Base-by-base conservation (phyloP, 2,888 invertebrate genomes). In the Poecilus cupreus region DNA sequence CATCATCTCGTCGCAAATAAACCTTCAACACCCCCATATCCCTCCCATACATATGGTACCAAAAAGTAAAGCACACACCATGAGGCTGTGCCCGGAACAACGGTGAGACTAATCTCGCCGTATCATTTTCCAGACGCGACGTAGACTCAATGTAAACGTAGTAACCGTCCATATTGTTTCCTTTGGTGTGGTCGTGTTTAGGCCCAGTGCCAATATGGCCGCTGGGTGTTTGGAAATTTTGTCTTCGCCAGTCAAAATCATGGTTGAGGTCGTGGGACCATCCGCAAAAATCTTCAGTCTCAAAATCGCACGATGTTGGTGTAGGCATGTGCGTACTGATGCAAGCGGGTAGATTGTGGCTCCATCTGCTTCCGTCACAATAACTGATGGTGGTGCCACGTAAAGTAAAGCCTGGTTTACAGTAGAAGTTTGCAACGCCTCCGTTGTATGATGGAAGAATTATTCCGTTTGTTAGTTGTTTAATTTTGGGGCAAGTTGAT, bases 141-240 rank as follows among this genome's bases (percentile, higher is more conserved):
- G 95, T 93, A 13, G 95, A 93, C 86, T 97, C 97, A 83, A 96
- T 93, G 85, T 95, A 95, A 92, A 97, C 93, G 88, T 96, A 97
- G 86, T 20, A 8, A 91, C 92, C 92, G n/a, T 88, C 88, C 77
- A 88, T 87, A 32, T 89, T 90, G 0, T 85, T 85, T 0, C 94
- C 94, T 8, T 91, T 90, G 0, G 96, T 96, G 85, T 96, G 96
- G 86, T 96, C 96, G 84, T 90, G 91, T 0, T 91, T 90, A 0
- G 96, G 96, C 3, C 96, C 96, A 0, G 96, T 95, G 0, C 92
- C 91, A 0, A 93, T 88, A 82, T 92, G 91, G 0, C 91, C 91
- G 79, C 93, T 94, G 0, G 94, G 94, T 0, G 94, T 94, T 64
- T 90, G 91, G 74, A 88, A 91, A 85, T 93, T 93, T 57, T 93